These are phyloP conservation scores for Delia radicum DNA, from an alignment of 1,140 invertebrate genomes.

Conservation along the genomic window DNA sequence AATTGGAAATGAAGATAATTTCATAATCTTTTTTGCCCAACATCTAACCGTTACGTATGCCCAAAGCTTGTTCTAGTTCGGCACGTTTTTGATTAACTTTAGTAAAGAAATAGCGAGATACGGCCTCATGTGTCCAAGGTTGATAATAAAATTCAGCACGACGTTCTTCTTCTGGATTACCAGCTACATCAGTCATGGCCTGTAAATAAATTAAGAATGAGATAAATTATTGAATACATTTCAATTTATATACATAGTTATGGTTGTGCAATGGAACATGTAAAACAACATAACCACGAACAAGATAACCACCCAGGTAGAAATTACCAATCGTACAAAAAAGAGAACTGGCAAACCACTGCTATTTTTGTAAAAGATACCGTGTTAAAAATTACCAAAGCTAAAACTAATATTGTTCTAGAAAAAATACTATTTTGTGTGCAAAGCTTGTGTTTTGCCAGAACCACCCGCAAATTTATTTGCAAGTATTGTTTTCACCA, in stretches of 20 bases:
- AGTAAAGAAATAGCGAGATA: constrained; percentile 97
- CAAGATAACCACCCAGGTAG: too few relatives aligned
- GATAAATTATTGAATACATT: too few relatives aligned
- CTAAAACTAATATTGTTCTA: too few relatives aligned
- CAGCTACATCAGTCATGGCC: constrained; percentile 94
- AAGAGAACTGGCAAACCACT: too few relatives aligned
- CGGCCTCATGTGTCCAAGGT: constrained; percentile 95
- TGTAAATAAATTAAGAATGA: constrained; percentile 58
- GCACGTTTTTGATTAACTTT: constrained; percentile 94
- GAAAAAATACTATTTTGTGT: too few relatives aligned
- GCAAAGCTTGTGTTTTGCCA: too few relatives aligned
- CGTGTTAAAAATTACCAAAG: too few relatives aligned
- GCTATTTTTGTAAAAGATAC: too few relatives aligned
- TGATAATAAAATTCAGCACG: constrained; percentile 92
- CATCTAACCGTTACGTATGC: constrained; percentile 49
- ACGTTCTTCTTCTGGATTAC: constrained; percentile 95
- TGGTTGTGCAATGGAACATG: too few relatives aligned
- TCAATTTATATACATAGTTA: too few relatives aligned
- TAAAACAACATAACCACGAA: not conserved
- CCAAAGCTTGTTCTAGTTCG: constrained; percentile 72
- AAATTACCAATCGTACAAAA: not conserved
- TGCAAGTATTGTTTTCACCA: too few relatives aligned
- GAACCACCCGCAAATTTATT: too few relatives aligned
- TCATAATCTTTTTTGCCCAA: constrained; percentile 13
- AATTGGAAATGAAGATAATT: not conserved